Conservation (phyloP, 2,888 invertebrate species). For the Crocallis elinguaria region DNA sequence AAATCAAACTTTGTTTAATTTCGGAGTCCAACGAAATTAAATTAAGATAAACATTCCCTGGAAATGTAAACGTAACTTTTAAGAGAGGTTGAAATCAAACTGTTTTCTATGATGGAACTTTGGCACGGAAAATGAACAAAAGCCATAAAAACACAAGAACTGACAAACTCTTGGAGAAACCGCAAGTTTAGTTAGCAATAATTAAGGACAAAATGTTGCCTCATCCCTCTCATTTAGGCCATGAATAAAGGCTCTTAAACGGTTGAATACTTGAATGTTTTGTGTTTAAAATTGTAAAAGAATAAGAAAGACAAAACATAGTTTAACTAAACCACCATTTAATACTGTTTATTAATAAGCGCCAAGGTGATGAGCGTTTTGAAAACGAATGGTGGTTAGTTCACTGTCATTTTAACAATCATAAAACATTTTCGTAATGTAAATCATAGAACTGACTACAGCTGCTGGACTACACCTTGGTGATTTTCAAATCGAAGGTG, state of each 20-base stretch:
- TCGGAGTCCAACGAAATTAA: not conserved
- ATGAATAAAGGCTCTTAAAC: slow-evolving; percentile 19
- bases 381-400: no score
- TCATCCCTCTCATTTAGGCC: slow-evolving; percentile 33
- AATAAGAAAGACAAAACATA: no score
- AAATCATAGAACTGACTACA: no score
- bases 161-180: slow-evolving; percentile 44
- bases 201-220: slow-evolving; percentile 54
- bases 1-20: not conserved
- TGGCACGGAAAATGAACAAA: slow-evolving; percentile 1
- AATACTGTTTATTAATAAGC: no score
- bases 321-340: no score
- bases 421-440: no score
- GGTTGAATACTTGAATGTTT: no score
- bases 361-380: no score
- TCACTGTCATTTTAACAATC: no score
- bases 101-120: slow-evolving; percentile 19
- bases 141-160: slow-evolving; percentile 27
- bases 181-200: slow-evolving; percentile 52
- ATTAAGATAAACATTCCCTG: slow-evolving; percentile 6
- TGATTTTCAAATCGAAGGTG: no score
- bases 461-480: no score
- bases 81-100: slow-evolving; percentile 19
- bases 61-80: slow-evolving; percentile 9
- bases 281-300: no score